Base-by-base conservation (phyloP, 1,140 invertebrate species). In the Diorhabda elongata region DNA sequence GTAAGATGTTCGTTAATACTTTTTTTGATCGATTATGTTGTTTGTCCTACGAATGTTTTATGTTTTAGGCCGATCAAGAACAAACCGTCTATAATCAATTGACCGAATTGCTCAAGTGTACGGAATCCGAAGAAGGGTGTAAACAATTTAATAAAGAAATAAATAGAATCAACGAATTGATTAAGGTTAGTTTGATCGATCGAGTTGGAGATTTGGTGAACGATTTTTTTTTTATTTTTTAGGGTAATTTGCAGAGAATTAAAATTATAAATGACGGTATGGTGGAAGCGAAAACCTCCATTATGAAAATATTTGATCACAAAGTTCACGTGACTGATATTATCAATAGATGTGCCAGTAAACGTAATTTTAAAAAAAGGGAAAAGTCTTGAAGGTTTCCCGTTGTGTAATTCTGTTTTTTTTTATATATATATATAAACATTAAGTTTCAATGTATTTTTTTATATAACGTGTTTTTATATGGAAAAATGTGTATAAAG, bases 191-290 rank as follows among this genome's bases (percentile, higher is more conserved):
- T 69, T 26, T 26, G 26, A 26, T 26, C 26, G 26, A 26, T 26
- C 26, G 26, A 26, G 26, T 26, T 26, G n/a, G 47, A 52, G n/a
- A 52, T 52, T 52, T 52, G 47, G 2, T 52, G n/a, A 6, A 52
- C n/a, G n/a, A 52, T 8, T 52, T 52, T 52, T 52, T 52, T 52
- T 52, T 9, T 52, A 52, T 52, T 47, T 74, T 70, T 66, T 81
- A 95, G 91, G 95, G 94, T 52, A 98, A 98, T 82, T 92, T 97
- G 78, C 96, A 98, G 83, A 86, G 96, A 60, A 95, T 94, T 80
- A 94, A 92, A 85, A 90, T 97, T 58, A 92, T 97, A 47, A 91
- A 91, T 64, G 96, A 98, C 81, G 95, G 96, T 69, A 91, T 98
- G 80, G 85, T 87, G 73, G 96, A 98, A 81, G 91, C 94, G 0